phyloP scores from a whole-genome alignment of 2,797 vertebrate species.

The Pristis pectinata region DNA sequence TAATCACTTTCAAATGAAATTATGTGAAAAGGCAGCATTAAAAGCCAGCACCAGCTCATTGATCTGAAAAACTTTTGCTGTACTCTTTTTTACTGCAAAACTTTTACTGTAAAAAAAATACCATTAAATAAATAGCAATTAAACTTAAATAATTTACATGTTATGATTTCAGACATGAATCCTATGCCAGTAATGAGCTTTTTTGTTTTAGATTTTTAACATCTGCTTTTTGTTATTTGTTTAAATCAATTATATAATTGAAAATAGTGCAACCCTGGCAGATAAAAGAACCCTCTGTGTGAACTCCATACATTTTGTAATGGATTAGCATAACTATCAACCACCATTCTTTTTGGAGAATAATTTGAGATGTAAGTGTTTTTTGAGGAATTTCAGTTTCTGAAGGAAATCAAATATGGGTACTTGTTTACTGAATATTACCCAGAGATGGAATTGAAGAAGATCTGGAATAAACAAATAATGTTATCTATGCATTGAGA shows the following conservation, averaged over 20 bases:
- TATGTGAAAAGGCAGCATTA: neutral
- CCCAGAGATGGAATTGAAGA: neutral
- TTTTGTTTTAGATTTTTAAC: neutral
- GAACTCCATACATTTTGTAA: neutral
- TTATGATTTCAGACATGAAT: neutral
- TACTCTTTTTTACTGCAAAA: no score
- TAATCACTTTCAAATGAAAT: neutral
- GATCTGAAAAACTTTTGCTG: neutral
- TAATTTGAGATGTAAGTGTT: neutral
- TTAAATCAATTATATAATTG: conserved; percentile 2
- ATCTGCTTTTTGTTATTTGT: neutral
- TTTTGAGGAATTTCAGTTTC: neutral
- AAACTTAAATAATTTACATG: neutral
- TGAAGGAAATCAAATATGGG: neutral
- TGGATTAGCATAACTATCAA: neutral
- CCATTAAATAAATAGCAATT: neutral
- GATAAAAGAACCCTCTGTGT: neutral
- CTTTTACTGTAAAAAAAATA: no score
- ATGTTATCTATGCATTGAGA: neutral
- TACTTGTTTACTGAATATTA: neutral
- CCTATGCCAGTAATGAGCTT: neutral
- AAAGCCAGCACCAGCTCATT: neutral
- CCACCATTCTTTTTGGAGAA: neutral
- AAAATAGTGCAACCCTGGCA: neutral
- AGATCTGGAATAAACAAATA: neutral